Evolutionary conservation across 64 coral and sea anemone genomes (phyloP).

Genomic region (Montipora sp.): DNA sequence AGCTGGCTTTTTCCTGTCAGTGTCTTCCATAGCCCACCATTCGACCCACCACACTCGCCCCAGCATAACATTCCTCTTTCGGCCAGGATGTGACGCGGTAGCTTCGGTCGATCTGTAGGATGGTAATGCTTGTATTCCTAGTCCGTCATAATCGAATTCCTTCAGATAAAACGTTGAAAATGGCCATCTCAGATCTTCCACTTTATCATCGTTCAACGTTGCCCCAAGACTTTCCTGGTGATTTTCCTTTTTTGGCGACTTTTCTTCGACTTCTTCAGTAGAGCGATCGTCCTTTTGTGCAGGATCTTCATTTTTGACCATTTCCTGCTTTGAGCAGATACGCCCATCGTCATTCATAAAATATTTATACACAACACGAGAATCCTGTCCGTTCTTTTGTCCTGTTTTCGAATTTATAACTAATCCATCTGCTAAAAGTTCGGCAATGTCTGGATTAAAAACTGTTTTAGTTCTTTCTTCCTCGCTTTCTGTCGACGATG

Average conservation of each 20-base stretch:
- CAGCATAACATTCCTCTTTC: conserved; percentile 75
- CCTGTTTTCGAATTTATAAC: neutral
- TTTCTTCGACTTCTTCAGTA: neutral
- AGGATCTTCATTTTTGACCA: neutral
- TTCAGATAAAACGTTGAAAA: conserved; percentile 87
- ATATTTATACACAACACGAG: conserved; percentile 3
- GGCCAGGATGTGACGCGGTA: conserved; percentile 72
- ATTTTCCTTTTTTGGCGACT: neutral
- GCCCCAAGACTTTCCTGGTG: neutral
- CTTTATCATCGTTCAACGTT: conserved; percentile 45
- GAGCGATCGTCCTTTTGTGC: neutral
- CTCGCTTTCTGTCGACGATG: neutral
- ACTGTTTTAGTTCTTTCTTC: neutral
- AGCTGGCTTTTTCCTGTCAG: neutral
- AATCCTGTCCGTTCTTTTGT: neutral
- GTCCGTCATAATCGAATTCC: conserved; percentile 41
- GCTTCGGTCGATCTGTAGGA: conserved; percentile 70
- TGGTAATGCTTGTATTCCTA: conserved; percentile 3
- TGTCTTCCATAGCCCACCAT: conserved; percentile 79
- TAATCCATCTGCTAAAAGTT: neutral
- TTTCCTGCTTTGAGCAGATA: neutral
- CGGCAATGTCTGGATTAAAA: conserved; percentile 7
- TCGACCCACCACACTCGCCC: conserved; percentile 95
- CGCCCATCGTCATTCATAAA: neutral
- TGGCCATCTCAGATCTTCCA: conserved; percentile 78